phyloP scores from a whole-genome alignment of 2,113 vertebrate species.

The Prochilodus magdalenae region DNA sequence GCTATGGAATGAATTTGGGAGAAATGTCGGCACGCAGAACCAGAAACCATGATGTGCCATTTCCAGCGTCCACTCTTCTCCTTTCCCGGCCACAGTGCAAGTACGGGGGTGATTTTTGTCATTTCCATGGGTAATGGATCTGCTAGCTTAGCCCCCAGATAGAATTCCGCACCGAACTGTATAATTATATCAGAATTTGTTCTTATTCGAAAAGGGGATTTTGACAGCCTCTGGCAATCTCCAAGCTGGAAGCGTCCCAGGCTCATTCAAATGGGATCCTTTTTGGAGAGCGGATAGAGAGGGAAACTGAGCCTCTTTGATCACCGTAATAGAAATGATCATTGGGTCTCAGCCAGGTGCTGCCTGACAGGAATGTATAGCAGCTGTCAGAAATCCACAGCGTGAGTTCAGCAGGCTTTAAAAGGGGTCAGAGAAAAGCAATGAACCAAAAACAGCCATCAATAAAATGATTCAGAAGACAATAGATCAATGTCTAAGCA shows the following conservation, averaged over 20 bases:
- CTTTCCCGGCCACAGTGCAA: not conserved
- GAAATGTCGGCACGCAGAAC: not conserved
- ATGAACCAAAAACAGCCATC: not conserved
- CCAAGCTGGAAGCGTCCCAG: not conserved
- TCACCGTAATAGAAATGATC: conserved; percentile 46
- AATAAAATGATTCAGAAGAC: not conserved
- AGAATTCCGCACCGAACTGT: not conserved
- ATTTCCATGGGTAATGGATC: conserved; percentile 12
- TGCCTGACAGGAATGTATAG: conserved; percentile 43
- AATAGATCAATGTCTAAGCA: too few species aligned
- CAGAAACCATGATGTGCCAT: not conserved
- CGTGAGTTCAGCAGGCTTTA: conserved; percentile 7
- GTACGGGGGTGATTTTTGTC: not conserved
- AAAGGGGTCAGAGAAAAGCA: conserved; percentile 7
- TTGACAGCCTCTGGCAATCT: not conserved
- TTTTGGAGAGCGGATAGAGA: not conserved
- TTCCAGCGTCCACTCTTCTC: not conserved
- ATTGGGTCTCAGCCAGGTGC: conserved; percentile 36
- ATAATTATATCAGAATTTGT: not conserved
- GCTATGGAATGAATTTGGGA: conserved; percentile 15
- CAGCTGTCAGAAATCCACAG: conserved; percentile 30
- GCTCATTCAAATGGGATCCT: not conserved
- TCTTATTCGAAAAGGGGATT: not conserved
- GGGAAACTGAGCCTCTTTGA: conserved; percentile 36
- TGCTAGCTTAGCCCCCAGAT: not conserved